These are phyloP conservation scores for Pristis pectinata DNA, from an alignment of 2,797 vertebrate species.

Conservation along the genomic window DNA sequence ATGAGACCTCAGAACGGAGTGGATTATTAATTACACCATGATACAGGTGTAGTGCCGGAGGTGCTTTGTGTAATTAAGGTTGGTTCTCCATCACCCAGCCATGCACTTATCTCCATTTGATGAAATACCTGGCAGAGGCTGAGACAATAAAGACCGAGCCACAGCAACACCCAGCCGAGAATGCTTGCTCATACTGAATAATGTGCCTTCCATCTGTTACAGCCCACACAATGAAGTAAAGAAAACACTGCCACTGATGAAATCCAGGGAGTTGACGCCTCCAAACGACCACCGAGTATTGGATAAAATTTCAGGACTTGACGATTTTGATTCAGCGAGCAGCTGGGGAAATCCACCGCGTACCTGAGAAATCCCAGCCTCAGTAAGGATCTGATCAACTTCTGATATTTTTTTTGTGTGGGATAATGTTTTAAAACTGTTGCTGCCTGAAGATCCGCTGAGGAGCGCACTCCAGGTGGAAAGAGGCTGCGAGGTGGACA, in stretches of 20 bases:
- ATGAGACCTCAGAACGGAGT: background rate
- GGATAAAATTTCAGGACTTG: background rate
- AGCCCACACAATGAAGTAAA: background rate
- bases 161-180: background rate
- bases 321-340: background rate
- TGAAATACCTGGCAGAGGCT: conserved; percentile 10
- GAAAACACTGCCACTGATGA: background rate
- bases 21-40: conserved; percentile 2
- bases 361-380: background rate
- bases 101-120: background rate
- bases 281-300: background rate
- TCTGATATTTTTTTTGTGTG: background rate
- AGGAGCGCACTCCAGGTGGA: too few species aligned
- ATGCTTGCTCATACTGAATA: background rate
- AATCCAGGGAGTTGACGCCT: background rate
- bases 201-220: background rate
- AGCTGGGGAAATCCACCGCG: background rate
- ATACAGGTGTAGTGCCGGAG: conserved; percentile 8
- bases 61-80: background rate
- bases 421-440: background rate
- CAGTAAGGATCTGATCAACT: background rate
- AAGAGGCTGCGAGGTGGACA: too few species aligned
- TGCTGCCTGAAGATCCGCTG: background rate
- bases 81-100: conserved; percentile 22
- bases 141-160: too few species aligned